Conservation (phyloP, 2,888 invertebrate species). For the Odontothrips loti region DNA sequence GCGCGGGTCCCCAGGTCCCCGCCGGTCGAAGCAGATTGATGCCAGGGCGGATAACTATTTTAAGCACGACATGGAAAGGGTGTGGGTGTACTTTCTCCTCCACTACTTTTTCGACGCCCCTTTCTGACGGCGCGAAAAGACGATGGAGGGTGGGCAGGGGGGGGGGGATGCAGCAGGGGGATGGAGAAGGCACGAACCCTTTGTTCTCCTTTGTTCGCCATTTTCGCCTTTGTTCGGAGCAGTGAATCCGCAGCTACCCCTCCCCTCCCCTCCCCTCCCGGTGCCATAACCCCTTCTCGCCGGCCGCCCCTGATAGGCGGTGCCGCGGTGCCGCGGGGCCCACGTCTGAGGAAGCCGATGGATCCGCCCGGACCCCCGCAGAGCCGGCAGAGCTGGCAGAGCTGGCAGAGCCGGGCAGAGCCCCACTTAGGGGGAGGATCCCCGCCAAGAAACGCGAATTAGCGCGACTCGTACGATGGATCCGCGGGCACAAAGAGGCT, state of each 20-base stretch:
- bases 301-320: no score
- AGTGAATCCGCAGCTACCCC: background rate
- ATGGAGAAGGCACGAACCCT: background rate
- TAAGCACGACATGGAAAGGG: background rate
- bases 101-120: background rate
- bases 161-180: background rate
- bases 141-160: background rate
- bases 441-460: no score
- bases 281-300: no score
- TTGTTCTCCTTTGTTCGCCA: constrained; percentile 18
- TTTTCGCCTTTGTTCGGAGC: constrained; percentile 20
- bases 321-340: no score
- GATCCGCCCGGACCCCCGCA: no score
- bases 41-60: background rate
- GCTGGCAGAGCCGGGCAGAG: no score
- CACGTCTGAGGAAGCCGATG: no score
- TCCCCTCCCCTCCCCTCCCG: background rate
- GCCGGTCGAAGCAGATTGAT: background rate
- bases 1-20: background rate
- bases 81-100: background rate
- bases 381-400: no score
- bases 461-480: no score
- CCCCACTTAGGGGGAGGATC: no score
- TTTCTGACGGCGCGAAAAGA: background rate
- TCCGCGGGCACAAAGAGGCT: no score